Evolutionary conservation across 2,888 invertebrate species (phyloP), one percentile per base, ranked within the genome.

Genomic region (Maniola hyperantus): DNA sequence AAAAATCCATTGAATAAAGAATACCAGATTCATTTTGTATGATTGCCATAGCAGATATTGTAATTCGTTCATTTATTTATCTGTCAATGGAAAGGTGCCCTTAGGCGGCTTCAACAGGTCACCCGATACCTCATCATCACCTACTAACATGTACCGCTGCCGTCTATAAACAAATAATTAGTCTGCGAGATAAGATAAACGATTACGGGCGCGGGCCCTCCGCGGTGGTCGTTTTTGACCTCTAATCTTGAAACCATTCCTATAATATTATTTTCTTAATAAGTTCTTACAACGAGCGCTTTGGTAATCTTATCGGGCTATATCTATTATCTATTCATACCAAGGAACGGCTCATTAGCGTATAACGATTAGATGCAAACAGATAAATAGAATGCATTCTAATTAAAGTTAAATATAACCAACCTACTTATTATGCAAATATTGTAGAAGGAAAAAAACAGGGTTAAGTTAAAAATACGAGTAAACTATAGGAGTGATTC

Each of bases 151-250:
- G 39, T 18, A 65, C 18, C 8, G 50, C 11, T 5, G 11, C 20
- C 7, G 18, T 58, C 44, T 63, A 34, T 42, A 50, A 66, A 44
- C 58, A 53, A 46, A 55, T 18, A 34, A 57, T 66, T 33, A 53
- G 44, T 33, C 20, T 57, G 42, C 15, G 51, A 51, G 44, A 68
- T 59, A 51, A 62, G 65, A 62, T 54, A 54, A 63, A 34, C 42
- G 54, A 60, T 67, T 42, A 64, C n/a, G 15, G 57, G 60, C 65
- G 42, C 65, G 58, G 60, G 42, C 54, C 15, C 58, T 20, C 15
- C 64, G 50, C 36, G 68, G 65, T 62, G 65, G 68, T 61, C 67
- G 20, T 10, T 18, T 50, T 39, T 11, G 39, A 39, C 39, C 39
- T 39, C 39, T 39, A 39, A 39, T 11, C 39, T 26, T 26, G 2